A percentile compares a stretch with the other conserved stretches of the same genome.
Conservation (phyloP, 2,113 vertebrate genomes). For the Corydoras maculifer region DNA sequence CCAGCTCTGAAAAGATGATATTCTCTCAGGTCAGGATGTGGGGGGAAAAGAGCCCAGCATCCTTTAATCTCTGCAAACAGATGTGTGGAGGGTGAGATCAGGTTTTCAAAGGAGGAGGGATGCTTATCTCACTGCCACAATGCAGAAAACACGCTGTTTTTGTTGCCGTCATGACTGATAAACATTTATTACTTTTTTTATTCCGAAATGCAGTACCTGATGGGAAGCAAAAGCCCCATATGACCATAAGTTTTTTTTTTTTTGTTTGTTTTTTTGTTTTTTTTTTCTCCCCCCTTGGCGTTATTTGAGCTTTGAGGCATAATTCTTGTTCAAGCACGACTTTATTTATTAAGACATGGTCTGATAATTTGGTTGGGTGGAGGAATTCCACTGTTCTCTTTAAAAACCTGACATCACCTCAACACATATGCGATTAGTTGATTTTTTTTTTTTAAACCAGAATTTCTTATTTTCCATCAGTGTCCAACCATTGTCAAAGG, state of each 20-base stretch:
- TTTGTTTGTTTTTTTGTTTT: too few relatives aligned
- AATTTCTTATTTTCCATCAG: background rate
- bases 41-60: conserved; percentile 22
- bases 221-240: too few relatives aligned
- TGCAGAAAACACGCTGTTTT: conserved; percentile 49
- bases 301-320: too few relatives aligned
- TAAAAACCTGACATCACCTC: too few relatives aligned
- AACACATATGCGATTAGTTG: too few relatives aligned
- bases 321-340: too few relatives aligned
- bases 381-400: too few relatives aligned
- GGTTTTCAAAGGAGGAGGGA: conserved; percentile 42
- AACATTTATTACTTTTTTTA: conserved; percentile 1
- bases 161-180: conserved; percentile 42
- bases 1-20: conserved; percentile 53
- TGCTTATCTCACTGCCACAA: conserved; percentile 55
- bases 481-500: background rate
- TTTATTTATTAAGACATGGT: too few relatives aligned
- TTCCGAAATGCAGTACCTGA: background rate
- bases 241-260: too few relatives aligned
- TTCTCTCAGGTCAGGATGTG: conserved; percentile 49
- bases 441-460: too few relatives aligned
- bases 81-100: conserved; percentile 30
- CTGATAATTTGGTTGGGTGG: too few relatives aligned
- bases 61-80: conserved; percentile 29
- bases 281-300: too few relatives aligned